These are phyloP conservation scores for Phortica variegata DNA, from an alignment of 1,140 invertebrate species.

Conservation along the genomic window DNA sequence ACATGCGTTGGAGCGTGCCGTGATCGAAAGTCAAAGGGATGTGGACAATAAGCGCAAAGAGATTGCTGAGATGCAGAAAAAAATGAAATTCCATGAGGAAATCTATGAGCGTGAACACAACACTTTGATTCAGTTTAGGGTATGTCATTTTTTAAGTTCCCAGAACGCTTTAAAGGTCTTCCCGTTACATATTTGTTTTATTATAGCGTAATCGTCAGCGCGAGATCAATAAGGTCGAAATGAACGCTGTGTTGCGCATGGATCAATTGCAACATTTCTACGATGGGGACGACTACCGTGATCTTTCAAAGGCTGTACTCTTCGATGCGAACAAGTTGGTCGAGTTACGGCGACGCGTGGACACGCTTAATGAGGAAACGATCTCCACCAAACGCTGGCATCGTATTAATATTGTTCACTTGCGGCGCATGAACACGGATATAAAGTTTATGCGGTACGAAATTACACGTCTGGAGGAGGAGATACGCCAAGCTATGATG, in stretches of 20 bases:
- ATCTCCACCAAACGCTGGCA: slow-evolving; percentile 62
- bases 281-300: slow-evolving; percentile 57
- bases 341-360: slow-evolving; percentile 64
- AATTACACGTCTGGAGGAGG: slow-evolving; percentile 58
- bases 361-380: slow-evolving; percentile 67
- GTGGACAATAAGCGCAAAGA: slow-evolving; percentile 58
- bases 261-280: slow-evolving; percentile 67
- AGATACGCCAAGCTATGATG: slow-evolving; percentile 60
- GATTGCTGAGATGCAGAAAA: slow-evolving; percentile 39
- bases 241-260: slow-evolving; percentile 65
- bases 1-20: slow-evolving; percentile 58
- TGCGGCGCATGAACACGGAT: slow-evolving; percentile 62
- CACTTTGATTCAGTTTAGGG: slow-evolving; percentile 34
- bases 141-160: slow-evolving; percentile 7
- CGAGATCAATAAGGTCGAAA: slow-evolving; percentile 68
- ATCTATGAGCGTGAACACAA: slow-evolving; percentile 38
- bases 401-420: slow-evolving; percentile 59
- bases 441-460: slow-evolving; percentile 61
- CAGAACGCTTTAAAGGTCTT: neutral
- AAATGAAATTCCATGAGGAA: slow-evolving; percentile 41
- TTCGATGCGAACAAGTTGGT: slow-evolving; percentile 64
- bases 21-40: slow-evolving; percentile 55
- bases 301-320: slow-evolving; percentile 64
- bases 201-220: slow-evolving; percentile 67
- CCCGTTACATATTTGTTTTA: neutral